Conservation (phyloP, 2,888 invertebrate genomes). For the Melipona bicolor region DNA sequence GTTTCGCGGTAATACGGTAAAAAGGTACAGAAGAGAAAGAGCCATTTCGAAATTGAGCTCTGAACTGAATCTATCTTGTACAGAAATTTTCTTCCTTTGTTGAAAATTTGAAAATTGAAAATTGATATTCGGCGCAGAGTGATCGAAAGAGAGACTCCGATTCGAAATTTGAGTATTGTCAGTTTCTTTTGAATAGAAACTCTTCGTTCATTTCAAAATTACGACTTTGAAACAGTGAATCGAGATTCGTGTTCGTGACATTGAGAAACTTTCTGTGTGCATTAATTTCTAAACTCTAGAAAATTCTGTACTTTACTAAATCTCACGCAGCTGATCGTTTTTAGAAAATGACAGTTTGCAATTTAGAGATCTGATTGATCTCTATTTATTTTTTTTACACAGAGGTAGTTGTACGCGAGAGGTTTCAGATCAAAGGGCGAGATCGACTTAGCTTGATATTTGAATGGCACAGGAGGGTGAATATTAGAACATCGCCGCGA, state of each 20-base stretch:
- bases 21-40: too few species aligned
- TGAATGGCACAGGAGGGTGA: slow-evolving; percentile 31
- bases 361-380: background rate
- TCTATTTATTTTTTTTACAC: background rate
- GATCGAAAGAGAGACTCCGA: too few species aligned
- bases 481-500: slow-evolving; percentile 27
- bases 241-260: background rate
- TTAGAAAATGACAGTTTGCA: background rate
- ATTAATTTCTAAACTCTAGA: background rate
- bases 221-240: background rate
- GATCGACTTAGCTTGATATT: slow-evolving; percentile 20
- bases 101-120: too few species aligned
- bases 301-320: background rate
- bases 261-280: background rate
- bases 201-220: background rate
- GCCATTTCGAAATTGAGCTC: too few species aligned
- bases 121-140: too few species aligned
- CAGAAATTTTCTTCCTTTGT: too few species aligned
- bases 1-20: too few species aligned
- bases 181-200: too few species aligned
- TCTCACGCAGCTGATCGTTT: background rate
- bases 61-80: too few species aligned
- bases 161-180: too few species aligned
- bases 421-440: background rate
- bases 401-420: background rate